Percentiles rank a stretch among this genome's conserved stretches.
Conservation (phyloP, 1,140 invertebrate species). For the Camponotus pennsylvanicus region DNA sequence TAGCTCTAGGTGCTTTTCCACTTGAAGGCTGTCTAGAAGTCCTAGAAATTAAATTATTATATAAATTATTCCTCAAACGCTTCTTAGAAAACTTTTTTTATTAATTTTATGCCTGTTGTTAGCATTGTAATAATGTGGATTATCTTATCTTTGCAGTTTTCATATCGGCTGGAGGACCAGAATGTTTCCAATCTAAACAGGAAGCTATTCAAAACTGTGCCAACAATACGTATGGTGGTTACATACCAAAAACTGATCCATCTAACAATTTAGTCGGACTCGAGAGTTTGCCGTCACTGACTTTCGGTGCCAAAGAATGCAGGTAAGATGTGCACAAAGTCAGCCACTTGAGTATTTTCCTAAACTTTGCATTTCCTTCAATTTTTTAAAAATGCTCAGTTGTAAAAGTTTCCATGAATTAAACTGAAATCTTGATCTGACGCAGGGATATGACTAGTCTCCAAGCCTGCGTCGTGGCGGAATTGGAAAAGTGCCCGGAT, state of each 20-base stretch:
- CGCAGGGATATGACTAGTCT: conserved; percentile 87
- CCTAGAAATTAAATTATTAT: too few relatives aligned
- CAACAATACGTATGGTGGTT: conserved; percentile 87
- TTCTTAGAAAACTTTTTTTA: neutral
- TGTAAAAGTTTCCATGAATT: neutral
- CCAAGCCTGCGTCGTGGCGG: conserved; percentile 88
- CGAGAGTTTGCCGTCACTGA: conserved; percentile 86
- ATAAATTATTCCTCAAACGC: neutral
- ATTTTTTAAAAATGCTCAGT: neutral
- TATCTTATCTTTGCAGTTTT: conserved; percentile 88
- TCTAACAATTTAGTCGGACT: conserved; percentile 78
- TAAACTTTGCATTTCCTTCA: neutral
- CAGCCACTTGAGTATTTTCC: neutral
- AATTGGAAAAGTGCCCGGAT: conserved; percentile 90
- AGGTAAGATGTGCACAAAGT: conserved; percentile 80
- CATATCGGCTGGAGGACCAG: conserved; percentile 91
- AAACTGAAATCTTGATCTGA: neutral
- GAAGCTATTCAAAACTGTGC: conserved; percentile 88
- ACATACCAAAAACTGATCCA: conserved; percentile 77
- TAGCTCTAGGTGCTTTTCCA: neutral
- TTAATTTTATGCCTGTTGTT: neutral
- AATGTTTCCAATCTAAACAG: conserved; percentile 89
- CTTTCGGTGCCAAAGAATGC: conserved; percentile 87
- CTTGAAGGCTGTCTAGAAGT: neutral
- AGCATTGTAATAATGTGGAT: neutral